Evolutionary conservation across 1,140 invertebrate species (phyloP), one percentile per base, ranked within the genome.

Genomic region (Diorhabda elongata): DNA sequence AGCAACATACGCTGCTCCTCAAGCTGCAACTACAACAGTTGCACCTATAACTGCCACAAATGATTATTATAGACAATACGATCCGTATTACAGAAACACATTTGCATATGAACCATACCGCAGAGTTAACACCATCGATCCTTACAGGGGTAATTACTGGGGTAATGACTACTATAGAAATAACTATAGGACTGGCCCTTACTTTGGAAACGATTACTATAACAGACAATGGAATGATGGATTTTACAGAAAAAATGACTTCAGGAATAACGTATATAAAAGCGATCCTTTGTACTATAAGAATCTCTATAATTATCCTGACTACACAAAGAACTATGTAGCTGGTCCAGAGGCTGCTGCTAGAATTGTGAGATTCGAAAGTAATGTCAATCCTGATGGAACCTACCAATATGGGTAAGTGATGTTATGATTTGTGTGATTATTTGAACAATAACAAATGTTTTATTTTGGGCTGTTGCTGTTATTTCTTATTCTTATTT

Each of bases 331-430:
- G 47, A 52, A 52, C 4, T 52, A 52, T n/a, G 47, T 52, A 8
- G 7, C 59, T 61, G 59, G 59, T 5, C 4, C 42, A 41, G 26
- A 42, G 8, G 59, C 59, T 41, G 41, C 9, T 44, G 65, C 65
- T 26, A 56, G 57, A 11, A 69, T 69, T 47, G 9, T 70, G 4
- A 44, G 69, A 8, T 66, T 42, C n/a, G 59, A 45, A 47, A 64
- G 41, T 44, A 56, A 70, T 42, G 42, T 61, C 42, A 66, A 70
- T 47, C 69, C 69, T 8, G 69, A 66, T 61, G 69, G 64, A 58
- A 44, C 26, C 6, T 69, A 69, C 26, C 26, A 69, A 5, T 69
- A 64, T 64, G 42, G 3, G 67, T 69, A 60, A 69, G 61, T 66
- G 4, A 26, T 26, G 26, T 26, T 26, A 26, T 26, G 26, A 26